Evolutionary conservation across 1,140 invertebrate species (phyloP).

Genomic region (Lethocerus indicus): DNA sequence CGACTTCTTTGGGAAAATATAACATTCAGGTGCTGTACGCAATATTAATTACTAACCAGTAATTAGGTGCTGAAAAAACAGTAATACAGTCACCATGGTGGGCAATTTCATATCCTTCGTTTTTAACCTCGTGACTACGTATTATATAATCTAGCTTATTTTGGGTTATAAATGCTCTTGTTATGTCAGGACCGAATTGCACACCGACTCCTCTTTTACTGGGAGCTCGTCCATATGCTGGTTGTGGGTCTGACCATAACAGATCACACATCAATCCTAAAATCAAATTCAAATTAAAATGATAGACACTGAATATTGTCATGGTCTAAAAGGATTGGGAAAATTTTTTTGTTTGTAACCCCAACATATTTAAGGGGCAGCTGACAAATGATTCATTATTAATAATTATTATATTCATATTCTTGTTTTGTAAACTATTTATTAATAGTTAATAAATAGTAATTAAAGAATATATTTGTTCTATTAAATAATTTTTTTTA

Average conservation of each 20-base stretch:
- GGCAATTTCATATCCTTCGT: constrained; percentile 84
- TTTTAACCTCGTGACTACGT: constrained; percentile 95
- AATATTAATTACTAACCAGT: constrained; percentile 52
- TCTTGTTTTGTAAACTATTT: too few species aligned
- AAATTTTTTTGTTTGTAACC: background rate
- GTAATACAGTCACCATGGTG: constrained; percentile 92
- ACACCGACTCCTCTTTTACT: constrained; percentile 95
- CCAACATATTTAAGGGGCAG: background rate
- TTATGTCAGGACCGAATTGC: constrained; percentile 98
- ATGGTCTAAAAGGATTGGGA: background rate
- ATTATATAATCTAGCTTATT: constrained; percentile 90
- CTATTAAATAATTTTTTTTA: background rate
- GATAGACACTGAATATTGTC: background rate
- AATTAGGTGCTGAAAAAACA: constrained; percentile 96
- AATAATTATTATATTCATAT: too few species aligned
- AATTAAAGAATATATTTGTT: too few species aligned
- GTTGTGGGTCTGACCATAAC: constrained; percentile 96
- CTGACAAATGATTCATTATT: too few species aligned
- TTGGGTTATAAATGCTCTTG: constrained; percentile 60
- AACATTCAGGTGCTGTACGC: background rate
- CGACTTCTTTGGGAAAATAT: background rate
- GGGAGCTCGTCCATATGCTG: constrained; percentile 62
- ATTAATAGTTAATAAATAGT: too few species aligned
- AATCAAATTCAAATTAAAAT: constrained; percentile 13
- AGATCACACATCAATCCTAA: constrained; percentile 86